phyloP scores from a whole-genome alignment of 2,888 invertebrate species.

The Gasteruption jaculator region DNA sequence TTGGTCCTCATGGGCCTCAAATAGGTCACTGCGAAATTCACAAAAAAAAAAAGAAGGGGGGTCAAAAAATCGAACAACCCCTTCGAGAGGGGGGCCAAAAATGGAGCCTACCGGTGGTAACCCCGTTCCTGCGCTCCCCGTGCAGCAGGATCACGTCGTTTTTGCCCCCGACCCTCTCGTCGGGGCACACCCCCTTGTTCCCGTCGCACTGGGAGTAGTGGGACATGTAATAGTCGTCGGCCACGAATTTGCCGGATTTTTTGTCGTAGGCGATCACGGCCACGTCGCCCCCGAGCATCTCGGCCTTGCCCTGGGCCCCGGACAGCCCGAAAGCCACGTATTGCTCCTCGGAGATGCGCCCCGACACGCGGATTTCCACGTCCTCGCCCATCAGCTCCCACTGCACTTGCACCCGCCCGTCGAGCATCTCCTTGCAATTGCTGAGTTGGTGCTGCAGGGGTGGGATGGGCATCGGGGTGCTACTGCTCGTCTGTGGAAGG shows the following conservation, averaged over 20 bases:
- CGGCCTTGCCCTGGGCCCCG: slow-evolving; percentile 67
- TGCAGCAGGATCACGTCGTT: slow-evolving; percentile 74
- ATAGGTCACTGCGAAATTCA: slow-evolving; percentile 59
- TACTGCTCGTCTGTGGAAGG: slow-evolving; percentile 71
- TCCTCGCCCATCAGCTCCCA: slow-evolving; percentile 78
- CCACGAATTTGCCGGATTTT: slow-evolving; percentile 61
- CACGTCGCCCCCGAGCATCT: slow-evolving; percentile 81
- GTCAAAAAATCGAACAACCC: not conserved
- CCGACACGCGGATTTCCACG: slow-evolving; percentile 74
- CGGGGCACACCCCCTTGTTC: slow-evolving; percentile 80
- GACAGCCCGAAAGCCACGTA: slow-evolving; percentile 87
- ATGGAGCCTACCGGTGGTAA: slow-evolving; percentile 59
- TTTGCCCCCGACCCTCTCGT: slow-evolving; percentile 72
- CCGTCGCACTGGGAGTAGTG: slow-evolving; percentile 80
- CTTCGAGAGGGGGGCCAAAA: not conserved
- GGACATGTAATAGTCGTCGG: slow-evolving; percentile 81
- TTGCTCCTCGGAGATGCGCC: slow-evolving; percentile 74
- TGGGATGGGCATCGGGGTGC: slow-evolving; percentile 60
- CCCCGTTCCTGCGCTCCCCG: slow-evolving; percentile 72
- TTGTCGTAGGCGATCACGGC: slow-evolving; percentile 74
- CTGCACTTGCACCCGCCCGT: slow-evolving; percentile 78
- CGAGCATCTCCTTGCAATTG: slow-evolving; percentile 82
- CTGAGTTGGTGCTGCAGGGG: slow-evolving; percentile 51
- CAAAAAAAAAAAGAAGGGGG: slow-evolving; percentile 8
- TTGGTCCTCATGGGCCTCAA: slow-evolving; percentile 72